Evolutionary conservation across 2,113 vertebrate species (phyloP).

Genomic region (Pterocles orientalis): DNA sequence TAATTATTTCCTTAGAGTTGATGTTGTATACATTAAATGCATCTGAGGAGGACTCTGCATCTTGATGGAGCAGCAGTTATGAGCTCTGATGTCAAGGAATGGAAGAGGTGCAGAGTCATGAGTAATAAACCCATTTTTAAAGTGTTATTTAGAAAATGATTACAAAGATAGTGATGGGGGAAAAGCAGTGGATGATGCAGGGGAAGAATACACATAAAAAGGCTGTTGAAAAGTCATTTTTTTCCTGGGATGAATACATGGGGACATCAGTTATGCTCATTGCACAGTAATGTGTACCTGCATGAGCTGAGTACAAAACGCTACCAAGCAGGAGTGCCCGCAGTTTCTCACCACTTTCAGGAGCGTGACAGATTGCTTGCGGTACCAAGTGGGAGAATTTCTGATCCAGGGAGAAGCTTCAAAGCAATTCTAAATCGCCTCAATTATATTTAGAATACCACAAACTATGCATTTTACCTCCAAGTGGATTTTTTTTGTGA

Average conservation of each 20-base stretch:
- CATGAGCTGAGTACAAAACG: neutral
- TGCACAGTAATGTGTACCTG: neutral
- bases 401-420: neutral
- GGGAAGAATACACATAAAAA: neutral
- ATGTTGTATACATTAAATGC: neutral
- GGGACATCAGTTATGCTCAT: neutral
- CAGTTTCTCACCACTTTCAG: neutral
- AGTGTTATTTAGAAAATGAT: neutral
- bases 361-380: neutral
- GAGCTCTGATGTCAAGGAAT: conserved; percentile 1
- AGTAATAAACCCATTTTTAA: neutral
- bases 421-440: neutral
- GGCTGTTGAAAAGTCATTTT: neutral
- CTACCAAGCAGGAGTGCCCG: neutral
- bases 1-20: neutral
- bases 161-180: neutral
- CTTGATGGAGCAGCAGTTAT: neutral
- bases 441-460: neutral
- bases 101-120: neutral
- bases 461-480: neutral
- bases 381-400: neutral
- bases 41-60: neutral
- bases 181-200: neutral
- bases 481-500: neutral
- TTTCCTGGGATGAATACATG: neutral